Conservation (phyloP, 2,113 vertebrate genomes). For the Puntigrus tetrazona region DNA sequence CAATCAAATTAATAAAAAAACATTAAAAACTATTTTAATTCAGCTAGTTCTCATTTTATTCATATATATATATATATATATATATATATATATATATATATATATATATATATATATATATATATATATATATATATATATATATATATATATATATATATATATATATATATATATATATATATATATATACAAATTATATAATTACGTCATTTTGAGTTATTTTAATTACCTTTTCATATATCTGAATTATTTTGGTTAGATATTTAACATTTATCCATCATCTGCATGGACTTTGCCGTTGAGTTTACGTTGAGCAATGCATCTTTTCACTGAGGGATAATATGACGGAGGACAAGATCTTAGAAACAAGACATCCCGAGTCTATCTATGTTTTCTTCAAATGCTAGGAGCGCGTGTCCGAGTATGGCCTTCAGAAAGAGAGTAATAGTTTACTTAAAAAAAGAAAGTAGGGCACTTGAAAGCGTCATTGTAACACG, state of each 20-base stretch:
- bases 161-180: no score
- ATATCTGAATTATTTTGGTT: background rate
- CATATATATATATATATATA: no score
- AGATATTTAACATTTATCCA: background rate
- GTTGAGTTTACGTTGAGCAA: background rate
- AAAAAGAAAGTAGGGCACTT: background rate
- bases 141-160: no score
- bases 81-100: no score
- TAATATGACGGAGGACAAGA: background rate
- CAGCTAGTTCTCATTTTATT: no score
- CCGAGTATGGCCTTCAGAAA: background rate
- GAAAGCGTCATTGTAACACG: background rate
- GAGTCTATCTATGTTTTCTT: background rate
- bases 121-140: no score
- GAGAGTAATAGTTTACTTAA: background rate
- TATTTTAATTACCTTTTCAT: no score
- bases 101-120: no score
- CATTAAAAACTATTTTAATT: no score
- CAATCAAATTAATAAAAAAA: no score
- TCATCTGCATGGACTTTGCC: background rate
- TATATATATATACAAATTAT: no score
- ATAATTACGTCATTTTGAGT: no score
- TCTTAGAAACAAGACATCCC: background rate
- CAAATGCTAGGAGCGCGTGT: background rate
- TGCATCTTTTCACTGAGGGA: background rate